These are phyloP conservation scores for Sorex maritimensis DNA, from an alignment of 2,797 vertebrate species.

Conservation along the genomic window DNA sequence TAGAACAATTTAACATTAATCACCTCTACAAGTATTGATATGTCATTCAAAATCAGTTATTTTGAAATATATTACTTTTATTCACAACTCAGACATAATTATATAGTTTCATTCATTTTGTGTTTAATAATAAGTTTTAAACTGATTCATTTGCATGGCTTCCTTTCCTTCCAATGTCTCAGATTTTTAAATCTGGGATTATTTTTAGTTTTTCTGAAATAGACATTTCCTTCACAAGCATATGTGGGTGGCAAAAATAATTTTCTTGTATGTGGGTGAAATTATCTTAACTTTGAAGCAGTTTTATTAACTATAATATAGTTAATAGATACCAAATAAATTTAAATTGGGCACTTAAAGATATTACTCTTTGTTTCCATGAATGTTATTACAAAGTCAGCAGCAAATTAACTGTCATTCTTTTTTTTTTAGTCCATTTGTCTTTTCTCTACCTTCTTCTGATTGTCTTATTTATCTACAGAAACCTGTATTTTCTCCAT, in stretches of 20 bases:
- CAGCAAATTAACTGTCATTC: background rate
- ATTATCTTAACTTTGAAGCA: constrained; percentile 13
- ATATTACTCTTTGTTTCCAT: background rate
- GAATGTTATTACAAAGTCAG: background rate
- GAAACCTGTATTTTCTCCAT: background rate
- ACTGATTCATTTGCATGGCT: constrained; percentile 16
- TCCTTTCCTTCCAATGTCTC: background rate
- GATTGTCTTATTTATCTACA: background rate
- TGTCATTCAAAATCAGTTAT: background rate
- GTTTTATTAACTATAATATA: background rate
- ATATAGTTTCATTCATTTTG: background rate
- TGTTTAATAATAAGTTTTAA: constrained; percentile 11
- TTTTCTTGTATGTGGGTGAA: constrained; percentile 42
- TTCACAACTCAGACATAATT: constrained; percentile 5
- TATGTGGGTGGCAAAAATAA: constrained; percentile 7
- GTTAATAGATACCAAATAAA: background rate
- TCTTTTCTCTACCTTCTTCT: background rate
- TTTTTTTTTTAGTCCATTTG: background rate
- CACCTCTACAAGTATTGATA: background rate
- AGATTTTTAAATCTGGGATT: constrained; percentile 1
- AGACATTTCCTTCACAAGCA: background rate
- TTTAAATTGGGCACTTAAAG: constrained; percentile 20
- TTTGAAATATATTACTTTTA: constrained; percentile 2
- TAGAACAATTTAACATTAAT: background rate
- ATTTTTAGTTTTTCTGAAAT: constrained; percentile 47